Base-by-base conservation (phyloP, 2,888 invertebrate species). In the Petrolisthes cinctipes region DNA sequence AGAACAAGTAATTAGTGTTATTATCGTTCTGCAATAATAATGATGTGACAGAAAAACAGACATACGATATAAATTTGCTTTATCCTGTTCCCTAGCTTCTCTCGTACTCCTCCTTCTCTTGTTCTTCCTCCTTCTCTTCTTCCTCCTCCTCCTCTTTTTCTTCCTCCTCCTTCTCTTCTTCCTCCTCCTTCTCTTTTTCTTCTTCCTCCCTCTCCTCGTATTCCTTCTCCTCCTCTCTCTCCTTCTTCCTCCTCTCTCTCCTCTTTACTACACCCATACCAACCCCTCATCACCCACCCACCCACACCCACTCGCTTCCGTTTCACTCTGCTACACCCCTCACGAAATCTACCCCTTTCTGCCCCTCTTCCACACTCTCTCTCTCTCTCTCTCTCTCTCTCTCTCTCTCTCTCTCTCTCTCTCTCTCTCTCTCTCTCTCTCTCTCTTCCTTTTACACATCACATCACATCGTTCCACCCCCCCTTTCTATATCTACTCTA, bases 391-490 rank as follows among this genome's bases (percentile, higher is more conserved):
- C 23, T 80, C 61, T 80, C 9, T 57, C 80, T 61, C 80, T 80
- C 80, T 80, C 80, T 79, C 79, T 79, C 79, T 53, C 20, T 79
- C 79, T 79, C 79, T 79, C 56, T 79, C 56, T 79, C 79, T 79
- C 56, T 73, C 73, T 73, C 23, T 73, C 73, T 73, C 73, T 73
- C 73, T 73, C 73, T 17, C 17, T 17, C 73, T 73, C 73, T 56
- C 56, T 79, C 78, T 79, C 78, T 79, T 53, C 53, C 54, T 51
- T 53, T 53, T 20, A 23, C 79, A 23, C 56, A 23, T 54, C 14
- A 17, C 17, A 17, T n/a, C 20, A 11, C 17, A 54, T n/a, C n/a
- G n/a, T n/a, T 54, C 51, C 61, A 61, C 61, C 6, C 61, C 6
- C 61, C 6, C 61, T 61, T 61, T 79, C 53, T 54, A 23, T 37